A percentile compares a stretch with the other conserved stretches of the same genome.
phyloP scores from a whole-genome alignment of 2,113 vertebrate genomes.

The Tonatia bakeri region DNA sequence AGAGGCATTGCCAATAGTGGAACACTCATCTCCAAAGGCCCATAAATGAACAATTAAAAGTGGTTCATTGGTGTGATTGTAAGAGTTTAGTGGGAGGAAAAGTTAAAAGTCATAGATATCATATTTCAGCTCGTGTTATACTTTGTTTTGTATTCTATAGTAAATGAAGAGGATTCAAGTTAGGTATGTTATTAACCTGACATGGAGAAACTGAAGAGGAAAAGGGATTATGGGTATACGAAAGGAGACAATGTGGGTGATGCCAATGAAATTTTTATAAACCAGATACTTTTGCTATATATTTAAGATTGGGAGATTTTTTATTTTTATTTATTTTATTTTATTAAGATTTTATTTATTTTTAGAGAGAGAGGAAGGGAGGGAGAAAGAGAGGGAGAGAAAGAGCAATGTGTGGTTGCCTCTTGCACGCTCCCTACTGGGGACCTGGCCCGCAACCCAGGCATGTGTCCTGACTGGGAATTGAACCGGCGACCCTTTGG shows the following conservation, averaged over 20 bases:
- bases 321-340: neutral
- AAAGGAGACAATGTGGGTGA: neutral
- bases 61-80: neutral
- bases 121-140: neutral
- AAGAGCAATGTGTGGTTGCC: too few relatives aligned
- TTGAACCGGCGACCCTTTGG: too few relatives aligned
- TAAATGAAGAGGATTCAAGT: neutral
- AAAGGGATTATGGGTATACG: neutral
- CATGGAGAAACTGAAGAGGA: neutral
- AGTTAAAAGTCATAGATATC: neutral
- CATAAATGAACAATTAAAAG: neutral
- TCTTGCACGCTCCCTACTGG: too few relatives aligned
- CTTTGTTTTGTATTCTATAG: neutral
- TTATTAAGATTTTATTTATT: too few relatives aligned
- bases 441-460: too few relatives aligned
- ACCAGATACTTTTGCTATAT: neutral
- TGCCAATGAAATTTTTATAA: slow-evolving; percentile 12
- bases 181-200: neutral
- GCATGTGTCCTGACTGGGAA: too few relatives aligned
- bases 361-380: too few relatives aligned
- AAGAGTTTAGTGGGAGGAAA: neutral
- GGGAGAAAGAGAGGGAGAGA: too few relatives aligned
- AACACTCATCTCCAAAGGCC: neutral
- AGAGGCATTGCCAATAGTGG: neutral
- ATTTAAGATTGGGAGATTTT: neutral